A percentile compares a stretch with the other conserved stretches of the same genome.
These are phyloP conservation scores for Leucosticte australis DNA, from an alignment of 2,113 vertebrate genomes.

Conservation along the genomic window DNA sequence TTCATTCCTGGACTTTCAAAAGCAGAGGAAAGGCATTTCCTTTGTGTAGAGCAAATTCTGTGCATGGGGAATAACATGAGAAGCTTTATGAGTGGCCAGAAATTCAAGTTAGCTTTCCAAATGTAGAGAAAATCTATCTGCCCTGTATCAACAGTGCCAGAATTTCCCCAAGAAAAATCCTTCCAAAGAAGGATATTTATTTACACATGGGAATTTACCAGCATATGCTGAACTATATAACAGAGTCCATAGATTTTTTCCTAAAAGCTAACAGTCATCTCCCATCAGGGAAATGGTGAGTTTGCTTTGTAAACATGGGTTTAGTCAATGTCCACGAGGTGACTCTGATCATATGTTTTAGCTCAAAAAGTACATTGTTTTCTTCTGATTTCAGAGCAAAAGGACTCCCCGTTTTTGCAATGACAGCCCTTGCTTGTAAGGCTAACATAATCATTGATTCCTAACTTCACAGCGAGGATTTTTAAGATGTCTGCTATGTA, in stretches of 20 bases:
- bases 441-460: background rate
- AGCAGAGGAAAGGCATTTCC: slow-evolving; percentile 6
- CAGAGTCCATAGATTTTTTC: background rate
- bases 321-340: background rate
- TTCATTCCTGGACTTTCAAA: background rate
- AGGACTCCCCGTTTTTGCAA: background rate
- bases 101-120: slow-evolving; percentile 20
- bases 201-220: background rate
- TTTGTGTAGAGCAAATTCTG: background rate
- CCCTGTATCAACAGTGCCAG: background rate
- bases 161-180: slow-evolving; percentile 33
- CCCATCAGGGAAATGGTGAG: background rate
- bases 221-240: background rate
- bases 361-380: background rate
- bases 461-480: background rate
- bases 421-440: background rate
- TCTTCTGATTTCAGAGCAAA: slow-evolving; percentile 17
- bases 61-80: background rate
- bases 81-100: background rate
- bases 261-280: background rate
- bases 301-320: background rate
- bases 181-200: background rate
- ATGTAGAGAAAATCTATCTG: background rate
- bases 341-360: background rate
- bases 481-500: background rate